Evolutionary conservation across 2,888 invertebrate species (phyloP).

Genomic region (Cremastobaeus sp.): DNA sequence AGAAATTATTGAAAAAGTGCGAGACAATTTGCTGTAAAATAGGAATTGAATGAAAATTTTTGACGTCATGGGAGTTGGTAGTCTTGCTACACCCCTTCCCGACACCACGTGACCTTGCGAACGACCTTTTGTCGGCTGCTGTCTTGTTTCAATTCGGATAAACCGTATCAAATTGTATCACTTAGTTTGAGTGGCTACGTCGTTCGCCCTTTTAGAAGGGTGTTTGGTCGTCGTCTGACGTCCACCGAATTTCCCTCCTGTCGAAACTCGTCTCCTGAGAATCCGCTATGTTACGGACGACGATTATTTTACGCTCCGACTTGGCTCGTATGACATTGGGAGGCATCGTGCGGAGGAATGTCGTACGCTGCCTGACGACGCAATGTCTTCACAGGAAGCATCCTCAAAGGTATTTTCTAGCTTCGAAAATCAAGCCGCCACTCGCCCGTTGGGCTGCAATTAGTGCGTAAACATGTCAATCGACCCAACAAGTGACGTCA

Average conservation of each 20-base stretch:
- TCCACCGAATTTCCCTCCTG: background rate
- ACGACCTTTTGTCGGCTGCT: conserved; percentile 73
- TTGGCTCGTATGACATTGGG: conserved; percentile 82
- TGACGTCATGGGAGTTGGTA: too few relatives aligned
- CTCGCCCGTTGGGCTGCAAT: background rate
- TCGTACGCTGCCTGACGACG: conserved; percentile 81
- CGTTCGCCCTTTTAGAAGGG: conserved; percentile 33
- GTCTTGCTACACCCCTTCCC: too few relatives aligned
- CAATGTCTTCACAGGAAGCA: conserved; percentile 83
- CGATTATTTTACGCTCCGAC: conserved; percentile 83
- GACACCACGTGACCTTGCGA: conserved; percentile 75
- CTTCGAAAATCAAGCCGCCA: background rate
- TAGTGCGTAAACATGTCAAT: background rate
- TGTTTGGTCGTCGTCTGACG: conserved; percentile 16
- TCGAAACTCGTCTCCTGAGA: background rate
- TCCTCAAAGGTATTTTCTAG: conserved; percentile 80
- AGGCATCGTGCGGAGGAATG: conserved; percentile 81
- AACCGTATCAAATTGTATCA: background rate
- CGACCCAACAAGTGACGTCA: conserved; percentile 49
- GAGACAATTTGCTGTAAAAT: too few relatives aligned
- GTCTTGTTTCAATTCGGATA: conserved; percentile 39
- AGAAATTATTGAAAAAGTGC: too few relatives aligned
- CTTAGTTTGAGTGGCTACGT: background rate
- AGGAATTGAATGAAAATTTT: too few relatives aligned
- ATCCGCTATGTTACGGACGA: conserved; percentile 84